Percentiles rank a stretch among this genome's conserved stretches.
Evolutionary conservation across 2,888 invertebrate species (phyloP).

Genomic region (Julus scanicus): DNA sequence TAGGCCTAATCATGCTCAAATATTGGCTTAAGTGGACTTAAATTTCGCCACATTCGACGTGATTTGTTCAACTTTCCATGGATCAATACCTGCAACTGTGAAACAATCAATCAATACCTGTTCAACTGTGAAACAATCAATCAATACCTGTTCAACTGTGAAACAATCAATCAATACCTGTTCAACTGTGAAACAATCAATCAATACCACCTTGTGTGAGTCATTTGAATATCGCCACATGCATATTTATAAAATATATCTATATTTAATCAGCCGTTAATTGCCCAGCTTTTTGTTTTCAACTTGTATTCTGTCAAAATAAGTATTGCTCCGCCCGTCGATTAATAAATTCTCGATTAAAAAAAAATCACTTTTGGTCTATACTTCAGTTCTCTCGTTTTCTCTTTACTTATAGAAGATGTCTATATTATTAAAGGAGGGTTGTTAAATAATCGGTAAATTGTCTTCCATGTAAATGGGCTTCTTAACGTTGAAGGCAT

Average conservation of each 20-base stretch:
- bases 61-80: neutral
- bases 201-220: neutral
- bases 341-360: slow-evolving; percentile 19
- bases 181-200: neutral
- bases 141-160: neutral
- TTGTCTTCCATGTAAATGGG: slow-evolving; percentile 19
- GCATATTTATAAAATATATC: neutral
- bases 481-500: slow-evolving; percentile 19
- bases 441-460: slow-evolving; percentile 19
- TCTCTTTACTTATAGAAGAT: neutral
- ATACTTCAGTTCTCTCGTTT: neutral
- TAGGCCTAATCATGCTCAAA: neutral
- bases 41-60: neutral
- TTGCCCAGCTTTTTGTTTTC: neutral
- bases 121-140: neutral
- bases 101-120: neutral
- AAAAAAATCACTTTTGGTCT: neutral
- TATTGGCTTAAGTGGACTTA: neutral
- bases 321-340: neutral
- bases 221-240: too few relatives aligned
- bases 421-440: neutral
- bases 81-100: neutral
- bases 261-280: neutral
- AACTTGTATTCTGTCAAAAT: neutral
- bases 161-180: neutral